Evolutionary conservation across 2,113 vertebrate genomes (phyloP).

Genomic region (Phalacrocorax carbo): DNA sequence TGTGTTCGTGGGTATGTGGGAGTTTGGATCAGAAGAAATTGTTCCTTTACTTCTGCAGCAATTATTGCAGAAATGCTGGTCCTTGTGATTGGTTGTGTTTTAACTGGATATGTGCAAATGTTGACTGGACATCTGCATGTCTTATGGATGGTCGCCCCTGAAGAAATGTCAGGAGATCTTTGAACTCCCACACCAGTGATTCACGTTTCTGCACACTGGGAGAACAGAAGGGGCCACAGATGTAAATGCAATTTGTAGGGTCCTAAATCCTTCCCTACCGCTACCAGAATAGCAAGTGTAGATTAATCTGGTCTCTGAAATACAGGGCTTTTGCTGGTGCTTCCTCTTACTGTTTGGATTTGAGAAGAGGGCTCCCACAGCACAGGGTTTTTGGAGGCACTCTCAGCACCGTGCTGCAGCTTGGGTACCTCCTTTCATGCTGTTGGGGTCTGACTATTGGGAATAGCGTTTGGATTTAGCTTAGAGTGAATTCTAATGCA

Average conservation of each 20-base stretch:
- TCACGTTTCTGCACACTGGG: neutral
- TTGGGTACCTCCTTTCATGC: rapidly evolving
- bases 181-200: neutral
- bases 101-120: neutral
- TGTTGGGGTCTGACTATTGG: neutral
- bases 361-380: neutral
- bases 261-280: neutral
- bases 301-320: neutral
- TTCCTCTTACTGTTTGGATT: neutral
- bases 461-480: neutral
- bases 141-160: neutral
- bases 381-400: neutral
- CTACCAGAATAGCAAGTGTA: neutral
- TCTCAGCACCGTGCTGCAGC: neutral
- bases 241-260: neutral
- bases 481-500: neutral
- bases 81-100: neutral
- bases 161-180: neutral
- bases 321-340: neutral
- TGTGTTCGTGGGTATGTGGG: neutral
- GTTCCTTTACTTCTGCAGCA: neutral
- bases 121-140: neutral
- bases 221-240: neutral
- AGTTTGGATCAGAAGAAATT: neutral
- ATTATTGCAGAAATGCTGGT: neutral